These are phyloP conservation scores for Geodia barretti DNA, from an alignment of 37 sponge, comb jelly and placozoan species.

Conservation along the genomic window DNA sequence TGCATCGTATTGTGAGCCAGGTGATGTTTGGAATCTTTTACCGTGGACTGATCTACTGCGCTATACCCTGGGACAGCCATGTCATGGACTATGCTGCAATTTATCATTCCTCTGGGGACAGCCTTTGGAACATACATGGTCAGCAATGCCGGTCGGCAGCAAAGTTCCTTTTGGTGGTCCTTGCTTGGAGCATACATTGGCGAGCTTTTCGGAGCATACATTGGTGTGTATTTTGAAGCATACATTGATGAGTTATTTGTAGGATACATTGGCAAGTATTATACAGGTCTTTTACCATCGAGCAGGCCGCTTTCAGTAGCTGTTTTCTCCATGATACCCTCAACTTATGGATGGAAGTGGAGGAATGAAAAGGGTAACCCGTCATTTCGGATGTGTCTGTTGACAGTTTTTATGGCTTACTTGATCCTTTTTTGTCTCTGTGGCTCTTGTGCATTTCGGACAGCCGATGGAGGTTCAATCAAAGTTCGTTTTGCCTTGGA, in stretches of 20 bases:
- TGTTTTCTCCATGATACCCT: slow-evolving; percentile 17
- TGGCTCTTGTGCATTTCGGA: slow-evolving; percentile 48
- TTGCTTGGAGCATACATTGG: slow-evolving; percentile 63
- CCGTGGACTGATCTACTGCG: slow-evolving; percentile 27
- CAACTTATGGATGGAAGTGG: slow-evolving; percentile 44
- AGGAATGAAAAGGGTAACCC: not conserved
- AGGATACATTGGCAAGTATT: not conserved
- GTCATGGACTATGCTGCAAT: not conserved
- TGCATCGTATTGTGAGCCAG: slow-evolving; percentile 57
- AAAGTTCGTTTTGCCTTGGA: slow-evolving; percentile 71
- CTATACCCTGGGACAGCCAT: slow-evolving; percentile 50
- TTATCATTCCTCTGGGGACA: slow-evolving; percentile 72
- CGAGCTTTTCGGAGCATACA: slow-evolving; percentile 50
- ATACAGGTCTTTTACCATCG: too few species aligned
- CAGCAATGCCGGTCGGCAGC: slow-evolving; percentile 64
- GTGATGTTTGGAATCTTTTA: slow-evolving; percentile 58
- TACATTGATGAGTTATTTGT: slow-evolving; percentile 71
- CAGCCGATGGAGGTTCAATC: slow-evolving; percentile 75
- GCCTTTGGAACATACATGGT: slow-evolving; percentile 82
- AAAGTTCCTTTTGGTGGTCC: slow-evolving; percentile 26
- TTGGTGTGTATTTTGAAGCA: not conserved
- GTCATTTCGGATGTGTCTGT: slow-evolving; percentile 33
- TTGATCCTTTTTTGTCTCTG: slow-evolving; percentile 32
- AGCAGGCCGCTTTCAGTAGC: slow-evolving; percentile 7
- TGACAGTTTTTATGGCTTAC: not conserved